Evolutionary conservation across 1,140 invertebrate species (phyloP), one percentile per base, ranked within the genome.

Genomic region (Lasioglossum albipes): DNA sequence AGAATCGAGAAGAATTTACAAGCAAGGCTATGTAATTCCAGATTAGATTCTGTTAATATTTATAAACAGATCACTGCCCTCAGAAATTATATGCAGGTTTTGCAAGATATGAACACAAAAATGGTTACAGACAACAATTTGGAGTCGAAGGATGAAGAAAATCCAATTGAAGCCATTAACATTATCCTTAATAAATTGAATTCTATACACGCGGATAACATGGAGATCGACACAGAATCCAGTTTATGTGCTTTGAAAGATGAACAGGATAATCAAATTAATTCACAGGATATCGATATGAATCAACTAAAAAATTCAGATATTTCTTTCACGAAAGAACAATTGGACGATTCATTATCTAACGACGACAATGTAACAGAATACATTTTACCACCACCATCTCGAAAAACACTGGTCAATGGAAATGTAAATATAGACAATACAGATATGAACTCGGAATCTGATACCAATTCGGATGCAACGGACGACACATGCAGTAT

Each of bases 41-140:
- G 84, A 45, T 70, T 87, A n/a, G 89, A 92, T 79, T 88, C 90
- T 9, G 83, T 87, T 12, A 88, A 91, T 76, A 89, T 91, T 31
- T 87, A 91, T 10, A 92, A 93, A 72, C 89, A 93, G 73, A 86
- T 93, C 7, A 90, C 87, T 66, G 89, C 90, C 12, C 81, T 93
- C 49, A 91, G 84, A 78, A 90, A 91, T 85, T 90, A 90, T 52
- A 83, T 91, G 71, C 86, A 91, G 87, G 88, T 88, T 9, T 45
- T 92, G 52, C 87, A 90, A 27, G 89, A 91, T 64, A 89, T 88
- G 75, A 91, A 91, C 75, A 76, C 82, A 54, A 90, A 90, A 74
- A 66, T 87, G n/a, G 71, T 88, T 10, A 67, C 79, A 2, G 71
- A 79, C 20, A 77, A 82, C 16, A 81, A 76, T 18, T 49, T 84